phyloP scores from a whole-genome alignment of 1,140 invertebrate species.

The Drosophila bipectinata region DNA sequence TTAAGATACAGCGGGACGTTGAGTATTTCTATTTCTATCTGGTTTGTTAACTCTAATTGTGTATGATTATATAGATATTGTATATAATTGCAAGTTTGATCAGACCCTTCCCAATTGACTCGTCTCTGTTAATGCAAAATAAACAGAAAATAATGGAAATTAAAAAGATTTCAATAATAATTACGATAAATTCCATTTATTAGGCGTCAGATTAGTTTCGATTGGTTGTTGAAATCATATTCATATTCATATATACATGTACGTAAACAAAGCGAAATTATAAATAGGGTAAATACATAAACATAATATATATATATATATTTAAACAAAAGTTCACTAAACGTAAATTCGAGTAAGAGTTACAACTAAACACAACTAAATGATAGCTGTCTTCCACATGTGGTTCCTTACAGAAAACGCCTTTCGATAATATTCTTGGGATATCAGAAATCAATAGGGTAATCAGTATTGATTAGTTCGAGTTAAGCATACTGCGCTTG shows the following conservation, averaged over 20 bases:
- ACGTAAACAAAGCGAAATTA: conserved; percentile 71
- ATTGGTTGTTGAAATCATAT: conserved; percentile 53
- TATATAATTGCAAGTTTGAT: conserved; percentile 31
- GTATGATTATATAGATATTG: conserved; percentile 28
- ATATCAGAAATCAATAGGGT: conserved; percentile 43
- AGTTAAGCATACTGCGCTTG: conserved; percentile 34
- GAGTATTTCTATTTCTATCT: conserved; percentile 15
- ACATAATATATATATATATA: conserved; percentile 44
- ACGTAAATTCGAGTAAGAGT: conserved; percentile 71
- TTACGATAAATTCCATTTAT: conserved; percentile 72
- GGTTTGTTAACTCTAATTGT: conserved; percentile 46
- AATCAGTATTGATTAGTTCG: conserved; percentile 47
- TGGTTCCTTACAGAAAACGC: conserved; percentile 44
- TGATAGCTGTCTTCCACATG: conserved; percentile 57
- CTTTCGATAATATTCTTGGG: conserved; percentile 50
- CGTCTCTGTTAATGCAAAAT: conserved; percentile 24
- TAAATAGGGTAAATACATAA: conserved; percentile 63
- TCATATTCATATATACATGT: conserved; percentile 51
- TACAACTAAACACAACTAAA: conserved; percentile 48
- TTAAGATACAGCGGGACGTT: conserved; percentile 45
- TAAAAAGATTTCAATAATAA: conserved; percentile 17
- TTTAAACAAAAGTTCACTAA: conserved; percentile 53
- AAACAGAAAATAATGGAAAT: conserved; percentile 3
- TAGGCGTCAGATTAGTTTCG: conserved; percentile 70
- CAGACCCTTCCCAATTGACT: conserved; percentile 63